Evolutionary conservation across 2,797 vertebrate species (phyloP).

Genomic region (Muscicapa comitata): DNA sequence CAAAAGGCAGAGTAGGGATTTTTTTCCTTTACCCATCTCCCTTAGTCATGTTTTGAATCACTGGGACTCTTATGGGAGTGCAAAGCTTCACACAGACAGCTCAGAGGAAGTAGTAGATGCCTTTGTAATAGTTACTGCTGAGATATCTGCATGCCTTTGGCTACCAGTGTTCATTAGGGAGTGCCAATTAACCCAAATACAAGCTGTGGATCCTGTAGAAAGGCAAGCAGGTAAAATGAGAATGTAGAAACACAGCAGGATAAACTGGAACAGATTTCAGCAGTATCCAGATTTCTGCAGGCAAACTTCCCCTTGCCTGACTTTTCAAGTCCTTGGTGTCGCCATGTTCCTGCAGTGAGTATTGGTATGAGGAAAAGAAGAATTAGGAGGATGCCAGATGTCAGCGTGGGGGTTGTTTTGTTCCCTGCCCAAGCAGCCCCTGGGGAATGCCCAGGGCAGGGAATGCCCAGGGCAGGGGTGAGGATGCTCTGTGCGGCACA

Average conservation of each 20-base stretch:
- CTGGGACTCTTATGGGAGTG: background rate
- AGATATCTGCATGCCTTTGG: background rate
- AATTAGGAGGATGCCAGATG: background rate
- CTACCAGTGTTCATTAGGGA: background rate
- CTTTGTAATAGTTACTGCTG: background rate
- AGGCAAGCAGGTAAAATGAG: background rate
- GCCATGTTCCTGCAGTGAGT: background rate
- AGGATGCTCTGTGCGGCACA: background rate
- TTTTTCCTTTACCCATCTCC: background rate
- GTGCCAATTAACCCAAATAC: background rate
- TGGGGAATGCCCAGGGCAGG: background rate
- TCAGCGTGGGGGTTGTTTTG: background rate
- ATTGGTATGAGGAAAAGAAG: background rate
- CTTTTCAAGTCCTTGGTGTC: background rate
- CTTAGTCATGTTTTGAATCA: background rate
- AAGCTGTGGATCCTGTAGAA: background rate
- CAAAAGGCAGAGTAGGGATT: background rate
- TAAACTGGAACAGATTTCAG: background rate
- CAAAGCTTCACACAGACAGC: background rate
- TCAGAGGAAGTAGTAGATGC: background rate
- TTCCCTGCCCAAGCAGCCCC: background rate
- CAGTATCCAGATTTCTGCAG: background rate
- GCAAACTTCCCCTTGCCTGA: background rate
- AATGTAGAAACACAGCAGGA: background rate
- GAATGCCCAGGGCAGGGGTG: background rate